phyloP scores from a whole-genome alignment of 2,888 invertebrate genomes.

The Sisyra nigra region DNA sequence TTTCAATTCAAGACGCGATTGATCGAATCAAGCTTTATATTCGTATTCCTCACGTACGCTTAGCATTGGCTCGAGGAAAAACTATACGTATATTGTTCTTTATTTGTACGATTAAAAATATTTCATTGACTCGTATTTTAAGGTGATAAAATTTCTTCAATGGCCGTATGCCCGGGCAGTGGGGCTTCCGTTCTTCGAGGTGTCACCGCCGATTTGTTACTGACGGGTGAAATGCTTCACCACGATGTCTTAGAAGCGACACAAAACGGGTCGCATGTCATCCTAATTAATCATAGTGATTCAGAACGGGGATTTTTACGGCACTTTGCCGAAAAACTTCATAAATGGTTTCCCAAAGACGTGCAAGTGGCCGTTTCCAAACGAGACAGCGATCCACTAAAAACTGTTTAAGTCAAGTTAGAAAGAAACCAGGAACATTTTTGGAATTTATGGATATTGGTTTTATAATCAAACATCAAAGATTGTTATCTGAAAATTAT shows the following conservation, averaged over 20 bases:
- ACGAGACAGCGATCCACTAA: conserved; percentile 62
- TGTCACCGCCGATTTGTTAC: conserved; percentile 56
- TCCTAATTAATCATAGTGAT: conserved; percentile 85
- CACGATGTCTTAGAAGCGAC: conserved; percentile 82
- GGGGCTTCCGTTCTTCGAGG: conserved; percentile 63
- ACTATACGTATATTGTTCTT: conserved; percentile 23
- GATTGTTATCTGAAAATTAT: conserved; percentile 2
- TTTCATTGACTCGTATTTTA: background rate
- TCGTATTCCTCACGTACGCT: conserved; percentile 48
- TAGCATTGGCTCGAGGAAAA: conserved; percentile 43
- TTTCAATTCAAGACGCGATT: conserved; percentile 44
- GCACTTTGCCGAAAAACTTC: conserved; percentile 29
- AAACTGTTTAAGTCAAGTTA: conserved; percentile 50
- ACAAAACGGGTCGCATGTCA: conserved; percentile 61
- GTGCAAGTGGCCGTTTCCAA: conserved; percentile 52
- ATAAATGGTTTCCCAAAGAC: conserved; percentile 26
- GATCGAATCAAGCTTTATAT: conserved; percentile 51
- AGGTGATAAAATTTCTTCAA: conserved; percentile 35
- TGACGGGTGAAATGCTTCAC: conserved; percentile 92
- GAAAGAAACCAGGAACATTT: too few relatives aligned
- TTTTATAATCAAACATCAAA: too few relatives aligned
- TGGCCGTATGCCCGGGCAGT: conserved; percentile 84
- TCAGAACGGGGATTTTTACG: conserved; percentile 79
- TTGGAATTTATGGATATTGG: too few relatives aligned
- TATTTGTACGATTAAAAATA: too few relatives aligned